Base-by-base conservation (phyloP, 1,140 invertebrate genomes). In the Diorhabda elongata region DNA sequence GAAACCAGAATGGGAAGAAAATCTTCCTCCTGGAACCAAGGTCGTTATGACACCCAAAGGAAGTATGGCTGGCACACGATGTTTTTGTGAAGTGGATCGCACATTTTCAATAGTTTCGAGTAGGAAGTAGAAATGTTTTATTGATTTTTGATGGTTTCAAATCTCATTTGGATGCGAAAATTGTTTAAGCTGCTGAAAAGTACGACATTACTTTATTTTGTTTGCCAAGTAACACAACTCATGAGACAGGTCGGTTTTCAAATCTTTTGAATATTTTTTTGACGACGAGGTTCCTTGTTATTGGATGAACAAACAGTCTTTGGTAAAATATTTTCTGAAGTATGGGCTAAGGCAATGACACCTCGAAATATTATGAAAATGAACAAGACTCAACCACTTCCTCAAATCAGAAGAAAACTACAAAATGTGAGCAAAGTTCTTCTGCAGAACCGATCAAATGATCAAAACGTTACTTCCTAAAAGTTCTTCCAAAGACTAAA, bases 101-200 rank as follows among this genome's bases (percentile, higher is more conserved):
- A 3, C 77, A 83, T 73, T 74, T 82, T 44, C 69, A 57, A 0
- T 61, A 77, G 64, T 76, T 78, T 64, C 81, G 76, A 72, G 42
- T 64, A 42, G 42, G 69, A 62, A 42, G 42, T 68, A 62, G 76
- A 73, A 72, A 60, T 60, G 41, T 60, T 64, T 58, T 83, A 5
- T 64, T 82, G 5, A 79, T 82, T 58, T 81, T 82, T 72, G 80
- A 81, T 76, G 78, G 80, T 7, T 78, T 77, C 3, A 57, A 69
- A n/a, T 75, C 72, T 57, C 81, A 82, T 70, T 71, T 81, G 63
- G 77, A 80, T 66, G 43, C n/a, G 26, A 57, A 57, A 7, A 76
- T 76, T 68, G 72, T 75, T 7, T 76, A 77, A 3, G 70, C 43
- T 58, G 81, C 79, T 67, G 78, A 82, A 67, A 42, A 59, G 67